Conservation (phyloP, 2,888 invertebrate genomes). For the Tupiocoris notatus region DNA sequence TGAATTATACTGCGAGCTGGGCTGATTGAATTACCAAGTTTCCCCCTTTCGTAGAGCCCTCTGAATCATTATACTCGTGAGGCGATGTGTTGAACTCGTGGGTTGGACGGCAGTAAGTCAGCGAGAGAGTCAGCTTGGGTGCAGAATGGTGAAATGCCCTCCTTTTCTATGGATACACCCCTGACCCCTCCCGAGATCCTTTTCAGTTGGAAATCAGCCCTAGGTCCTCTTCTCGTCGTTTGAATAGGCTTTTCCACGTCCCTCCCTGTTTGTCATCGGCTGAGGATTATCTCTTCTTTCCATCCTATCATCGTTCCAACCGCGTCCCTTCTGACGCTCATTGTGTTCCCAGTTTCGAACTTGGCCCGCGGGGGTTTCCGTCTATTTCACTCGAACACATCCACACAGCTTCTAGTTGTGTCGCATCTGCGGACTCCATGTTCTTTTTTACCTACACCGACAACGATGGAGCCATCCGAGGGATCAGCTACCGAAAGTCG, state of each 20-base stretch:
- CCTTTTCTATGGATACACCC: background rate
- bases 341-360: background rate
- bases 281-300: slow-evolving; percentile 30
- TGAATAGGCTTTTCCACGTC: slow-evolving; percentile 21
- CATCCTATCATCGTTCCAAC: background rate
- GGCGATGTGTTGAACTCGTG: slow-evolving; percentile 32
- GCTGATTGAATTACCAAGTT: slow-evolving; percentile 16
- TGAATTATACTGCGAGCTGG: too few relatives aligned
- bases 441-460: too few relatives aligned
- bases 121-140: slow-evolving; percentile 24
- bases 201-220: slow-evolving; percentile 23
- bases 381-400: too few relatives aligned
- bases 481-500: too few relatives aligned
- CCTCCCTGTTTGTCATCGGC: slow-evolving; percentile 39
- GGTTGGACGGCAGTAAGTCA: slow-evolving; percentile 39
- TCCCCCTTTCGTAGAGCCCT: background rate
- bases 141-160: slow-evolving; percentile 5
- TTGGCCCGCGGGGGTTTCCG: too few relatives aligned
- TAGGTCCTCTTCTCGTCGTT: background rate
- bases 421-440: slow-evolving; percentile 38
- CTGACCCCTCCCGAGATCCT: background rate
- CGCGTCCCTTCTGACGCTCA: too few relatives aligned
- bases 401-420: background rate
- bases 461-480: too few relatives aligned
- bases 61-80: slow-evolving; percentile 1